Evolutionary conservation across 2,797 vertebrate genomes (phyloP), one percentile per base, ranked within the genome.

Genomic region (Rhinoraja longicauda): DNA sequence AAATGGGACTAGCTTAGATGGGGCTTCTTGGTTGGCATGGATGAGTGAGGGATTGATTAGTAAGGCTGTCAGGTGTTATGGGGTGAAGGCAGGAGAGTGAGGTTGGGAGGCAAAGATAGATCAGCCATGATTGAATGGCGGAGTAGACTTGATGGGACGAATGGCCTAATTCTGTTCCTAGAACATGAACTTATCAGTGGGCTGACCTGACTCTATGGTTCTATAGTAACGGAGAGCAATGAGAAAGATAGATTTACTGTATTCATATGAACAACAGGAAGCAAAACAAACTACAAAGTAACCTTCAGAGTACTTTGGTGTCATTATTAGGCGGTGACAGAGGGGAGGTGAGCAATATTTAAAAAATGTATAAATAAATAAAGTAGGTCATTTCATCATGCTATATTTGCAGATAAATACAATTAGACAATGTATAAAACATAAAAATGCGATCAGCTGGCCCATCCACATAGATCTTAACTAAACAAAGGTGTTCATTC

Each of bases 401-500:
- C 91, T 93, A 84, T 93, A 84, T 92, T 81, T 93, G 67, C 93
- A 93, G 79, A 93, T 93, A 93, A 76, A 62, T 39, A 45, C 81
- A 79, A 70, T 88, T 92, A 92, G 88, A 94, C 90, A 91, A 94
- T 93, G 94, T 93, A 93, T 93, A 67, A 92, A 57, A 91, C 93
- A 94, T 93, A 59, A 94, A 93, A 78, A 73, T 72, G 82, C 91
- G 79, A 90, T 93, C 93, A 36, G 76, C 70, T 17, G 29, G 10
- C 39, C 24, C 6, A 32, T 92, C 75, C 91, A 93, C 93, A 93
- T 94, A 93, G 78, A 94, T 95, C 94, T 94, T 95, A 94, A 94
- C 93, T 67, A 12, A 86, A 32, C 92, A 84, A 79, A 81, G 36
- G 94, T 79, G 96, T 96, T 96, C 96, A 96, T 96, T 95, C 95